Evolutionary conservation across 2,797 vertebrate genomes (phyloP), one percentile per base, ranked within the genome.

Genomic region (Gobio occitaniae): DNA sequence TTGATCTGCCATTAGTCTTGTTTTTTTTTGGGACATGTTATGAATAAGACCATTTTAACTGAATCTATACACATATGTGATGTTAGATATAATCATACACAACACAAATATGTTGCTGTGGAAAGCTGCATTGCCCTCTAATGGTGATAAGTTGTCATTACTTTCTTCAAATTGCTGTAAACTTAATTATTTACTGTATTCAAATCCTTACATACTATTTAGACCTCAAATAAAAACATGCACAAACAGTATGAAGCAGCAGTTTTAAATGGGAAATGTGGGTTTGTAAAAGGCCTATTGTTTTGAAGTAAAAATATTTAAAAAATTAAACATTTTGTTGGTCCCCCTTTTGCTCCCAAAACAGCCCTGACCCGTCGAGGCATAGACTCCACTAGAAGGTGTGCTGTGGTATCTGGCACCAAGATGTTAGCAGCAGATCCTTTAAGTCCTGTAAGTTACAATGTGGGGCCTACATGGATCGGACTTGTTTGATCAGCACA

Each of bases 61-160:
- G 12, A 29, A 63, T 63, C 61, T 29, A 29, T 41, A 21, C 19
- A 10, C 54, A 56, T 54, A 17, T 19, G 16, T 54, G 52, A 54
- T 54, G 19, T 56, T 10, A 21, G 12, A 63, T 13, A 13, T 25
- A 63, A 15, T 63, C 2, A 63, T 63, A 15, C 25, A 29, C 61
- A 63, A 15, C 2, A 15, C 61, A 63, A 63, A 25, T 5, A 54
- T 52, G 16, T 52, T 54, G 16, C 29, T 75, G 29, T 75, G 36
- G 52, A 84, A 71, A 70, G 54, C 52, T 48, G 11, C 13, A 71
- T 79, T 50, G 76, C 41, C 68, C 15, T 29, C 83, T 84, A 47
- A 4, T 52, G 83, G 54, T 72, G 44, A 84, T 5, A 41, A 11
- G 19, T 25, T 44, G 32, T 29, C 36, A 81, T 52, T 80, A 36